Evolutionary conservation across 2,888 invertebrate species (phyloP).

Genomic region (Thalpophila matura): DNA sequence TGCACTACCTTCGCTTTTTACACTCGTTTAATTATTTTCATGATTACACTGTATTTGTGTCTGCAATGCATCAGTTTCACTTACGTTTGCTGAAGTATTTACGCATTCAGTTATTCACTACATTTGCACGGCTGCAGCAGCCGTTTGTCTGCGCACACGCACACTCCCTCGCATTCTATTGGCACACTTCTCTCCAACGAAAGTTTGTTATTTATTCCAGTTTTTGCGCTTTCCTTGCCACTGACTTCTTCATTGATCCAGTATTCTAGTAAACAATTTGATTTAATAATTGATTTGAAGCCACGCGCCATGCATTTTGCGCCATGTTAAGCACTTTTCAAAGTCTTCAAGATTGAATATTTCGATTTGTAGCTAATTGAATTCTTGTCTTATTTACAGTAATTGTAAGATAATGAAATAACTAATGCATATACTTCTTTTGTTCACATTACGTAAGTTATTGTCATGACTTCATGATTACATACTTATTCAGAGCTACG

Average conservation of each 20-base stretch:
- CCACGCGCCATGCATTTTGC: slow-evolving; percentile 36
- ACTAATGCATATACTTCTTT: neutral
- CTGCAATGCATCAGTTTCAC: slow-evolving; percentile 78
- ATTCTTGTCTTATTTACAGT: neutral
- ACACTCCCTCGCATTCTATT: slow-evolving; percentile 78
- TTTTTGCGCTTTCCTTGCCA: slow-evolving; percentile 80
- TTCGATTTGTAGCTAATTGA: slow-evolving; percentile 9
- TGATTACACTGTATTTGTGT: slow-evolving; percentile 41
- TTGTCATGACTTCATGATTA: neutral
- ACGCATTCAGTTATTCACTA: slow-evolving; percentile 79
- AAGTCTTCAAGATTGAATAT: slow-evolving; percentile 26
- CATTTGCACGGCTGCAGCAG: slow-evolving; percentile 58
- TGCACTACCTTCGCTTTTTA: slow-evolving; percentile 16
- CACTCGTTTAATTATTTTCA: slow-evolving; percentile 32
- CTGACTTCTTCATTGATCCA: slow-evolving; percentile 72
- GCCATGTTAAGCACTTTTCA: slow-evolving; percentile 22
- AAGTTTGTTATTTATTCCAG: slow-evolving; percentile 84
- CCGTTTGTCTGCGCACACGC: slow-evolving; percentile 68
- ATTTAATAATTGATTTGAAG: slow-evolving; percentile 70
- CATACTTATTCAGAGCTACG: neutral
- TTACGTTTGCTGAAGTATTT: slow-evolving; percentile 71
- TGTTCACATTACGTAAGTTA: neutral
- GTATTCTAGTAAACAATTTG: slow-evolving; percentile 71
- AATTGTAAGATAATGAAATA: neutral
- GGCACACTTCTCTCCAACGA: slow-evolving; percentile 84